A percentile compares a stretch with the other conserved stretches of the same genome.
These are phyloP conservation scores for Elanoides forficatus DNA, from an alignment of 2,113 vertebrate species.

Conservation along the genomic window DNA sequence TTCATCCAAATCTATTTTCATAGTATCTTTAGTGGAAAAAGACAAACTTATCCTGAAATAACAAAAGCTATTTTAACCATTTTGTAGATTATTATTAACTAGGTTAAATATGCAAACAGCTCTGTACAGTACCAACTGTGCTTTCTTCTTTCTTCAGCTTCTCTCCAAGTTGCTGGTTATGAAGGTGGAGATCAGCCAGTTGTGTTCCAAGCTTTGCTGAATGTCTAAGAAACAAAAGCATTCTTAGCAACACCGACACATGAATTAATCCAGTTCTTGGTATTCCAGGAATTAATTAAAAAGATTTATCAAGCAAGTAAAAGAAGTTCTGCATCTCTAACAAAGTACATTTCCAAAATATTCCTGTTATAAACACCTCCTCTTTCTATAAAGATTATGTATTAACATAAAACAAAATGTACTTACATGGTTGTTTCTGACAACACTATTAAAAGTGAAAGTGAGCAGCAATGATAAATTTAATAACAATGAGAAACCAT, in stretches of 20 bases:
- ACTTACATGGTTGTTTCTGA: neutral
- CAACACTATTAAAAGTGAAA: neutral
- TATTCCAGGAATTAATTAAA: neutral
- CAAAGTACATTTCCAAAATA: neutral
- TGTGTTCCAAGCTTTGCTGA: constrained; percentile 82
- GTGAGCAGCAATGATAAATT: neutral
- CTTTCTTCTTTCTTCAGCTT: constrained; percentile 74
- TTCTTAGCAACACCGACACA: neutral
- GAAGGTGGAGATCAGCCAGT: constrained; percentile 88
- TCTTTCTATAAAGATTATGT: neutral
- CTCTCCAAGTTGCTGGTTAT: constrained; percentile 83
- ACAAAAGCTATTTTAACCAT: neutral
- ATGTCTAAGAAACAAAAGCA: constrained; percentile 72
- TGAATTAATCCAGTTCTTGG: neutral
- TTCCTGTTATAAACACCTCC: neutral
- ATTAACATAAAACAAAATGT: neutral
- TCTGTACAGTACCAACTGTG: constrained; percentile 81
- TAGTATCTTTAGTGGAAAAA: neutral
- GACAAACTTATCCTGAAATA: neutral
- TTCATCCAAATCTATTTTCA: neutral
- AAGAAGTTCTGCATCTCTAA: neutral
- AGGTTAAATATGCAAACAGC: neutral
- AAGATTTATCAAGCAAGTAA: neutral
- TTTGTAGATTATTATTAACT: neutral
- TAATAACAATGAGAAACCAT: neutral